A percentile compares a stretch with the other conserved stretches of the same genome.
Conservation (phyloP, 2,888 invertebrate genomes). For the Calameuta idolon region DNA sequence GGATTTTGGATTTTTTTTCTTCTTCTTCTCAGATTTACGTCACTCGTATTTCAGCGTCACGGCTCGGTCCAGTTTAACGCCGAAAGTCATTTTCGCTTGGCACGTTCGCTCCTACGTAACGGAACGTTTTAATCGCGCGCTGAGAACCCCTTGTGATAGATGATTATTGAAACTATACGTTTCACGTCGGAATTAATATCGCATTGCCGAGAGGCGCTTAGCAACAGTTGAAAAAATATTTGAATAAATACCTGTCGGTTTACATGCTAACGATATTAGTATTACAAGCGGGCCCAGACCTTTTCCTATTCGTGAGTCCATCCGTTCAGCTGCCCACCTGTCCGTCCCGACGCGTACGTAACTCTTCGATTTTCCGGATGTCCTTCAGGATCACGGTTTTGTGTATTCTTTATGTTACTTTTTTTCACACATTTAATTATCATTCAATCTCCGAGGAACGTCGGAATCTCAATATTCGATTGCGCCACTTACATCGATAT, state of each 20-base stretch:
- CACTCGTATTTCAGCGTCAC: neutral
- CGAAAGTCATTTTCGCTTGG: neutral
- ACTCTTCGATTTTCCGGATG: neutral
- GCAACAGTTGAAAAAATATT: constrained; percentile 11
- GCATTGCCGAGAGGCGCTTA: neutral
- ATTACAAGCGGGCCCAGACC: neutral
- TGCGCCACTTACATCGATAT: no score
- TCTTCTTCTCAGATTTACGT: neutral
- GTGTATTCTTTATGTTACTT: neutral
- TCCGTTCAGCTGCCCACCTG: neutral
- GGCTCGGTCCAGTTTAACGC: neutral
- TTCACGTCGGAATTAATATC: constrained; percentile 6
- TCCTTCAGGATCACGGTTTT: no score
- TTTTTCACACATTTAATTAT: neutral
- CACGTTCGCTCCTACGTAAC: neutral
- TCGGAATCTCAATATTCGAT: no score
- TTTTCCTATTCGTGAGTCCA: neutral
- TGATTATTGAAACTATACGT: constrained; percentile 1
- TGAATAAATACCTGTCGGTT: constrained; percentile 14
- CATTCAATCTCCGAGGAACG: no score
- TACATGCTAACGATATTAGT: constrained; percentile 2
- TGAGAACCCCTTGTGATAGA: constrained; percentile 2
- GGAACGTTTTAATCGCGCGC: neutral
- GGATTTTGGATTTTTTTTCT: no score
- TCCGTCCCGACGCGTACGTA: neutral